A percentile compares a stretch with the other conserved stretches of the same genome.
Evolutionary conservation across 1,140 invertebrate species (phyloP).

Genomic region (Lepidotrigona ventralis): DNA sequence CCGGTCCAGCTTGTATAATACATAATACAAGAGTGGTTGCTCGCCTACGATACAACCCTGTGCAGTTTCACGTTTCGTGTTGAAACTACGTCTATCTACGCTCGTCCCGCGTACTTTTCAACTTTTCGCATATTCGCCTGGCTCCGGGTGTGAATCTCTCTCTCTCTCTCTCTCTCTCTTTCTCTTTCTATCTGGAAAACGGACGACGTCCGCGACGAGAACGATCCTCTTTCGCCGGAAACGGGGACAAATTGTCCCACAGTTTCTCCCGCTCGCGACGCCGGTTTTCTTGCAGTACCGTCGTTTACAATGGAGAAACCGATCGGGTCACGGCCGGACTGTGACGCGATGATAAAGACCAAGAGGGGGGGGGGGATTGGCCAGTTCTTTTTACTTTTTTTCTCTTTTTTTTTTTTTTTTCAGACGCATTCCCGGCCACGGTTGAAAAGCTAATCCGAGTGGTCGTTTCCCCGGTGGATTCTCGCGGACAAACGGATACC

Average conservation of each 20-base stretch:
- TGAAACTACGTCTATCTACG: too few species aligned
- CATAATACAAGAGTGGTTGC: not conserved
- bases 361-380: not conserved
- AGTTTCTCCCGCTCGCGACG: not conserved
- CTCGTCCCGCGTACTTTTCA: too few species aligned
- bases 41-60: constrained; percentile 30
- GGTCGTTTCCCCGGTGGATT: not conserved
- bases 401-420: not conserved
- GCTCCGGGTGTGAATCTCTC: not conserved
- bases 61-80: not conserved
- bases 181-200: too few species aligned
- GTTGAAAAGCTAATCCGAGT: constrained; percentile 14
- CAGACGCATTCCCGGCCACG: constrained; percentile 7
- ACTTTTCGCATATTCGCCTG: not conserved
- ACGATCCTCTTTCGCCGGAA: not conserved
- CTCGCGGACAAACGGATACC: not conserved
- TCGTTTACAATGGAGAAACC: constrained; percentile 8
- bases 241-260: constrained; percentile 13
- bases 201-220: too few species aligned
- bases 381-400: not conserved
- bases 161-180: too few species aligned
- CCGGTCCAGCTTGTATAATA: constrained; percentile 32
- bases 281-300: not conserved
- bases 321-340: constrained; percentile 19
- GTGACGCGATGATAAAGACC: constrained; percentile 21